Conservation (phyloP, 2,797 vertebrate genomes). For the Sparidentex hasta region DNA sequence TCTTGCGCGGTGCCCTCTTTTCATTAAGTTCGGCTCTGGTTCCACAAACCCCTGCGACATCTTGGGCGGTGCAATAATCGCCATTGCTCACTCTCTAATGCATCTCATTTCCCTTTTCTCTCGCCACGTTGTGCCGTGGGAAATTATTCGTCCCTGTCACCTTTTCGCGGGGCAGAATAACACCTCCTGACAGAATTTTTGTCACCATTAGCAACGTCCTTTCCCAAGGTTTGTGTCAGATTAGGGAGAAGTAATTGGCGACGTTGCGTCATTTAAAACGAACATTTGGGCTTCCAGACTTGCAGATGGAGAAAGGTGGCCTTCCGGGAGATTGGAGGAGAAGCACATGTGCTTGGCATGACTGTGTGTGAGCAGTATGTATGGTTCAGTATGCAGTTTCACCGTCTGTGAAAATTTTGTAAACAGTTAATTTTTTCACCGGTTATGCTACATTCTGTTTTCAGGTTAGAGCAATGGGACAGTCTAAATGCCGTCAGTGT, state of each 20-base stretch:
- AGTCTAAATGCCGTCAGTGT: constrained; percentile 4
- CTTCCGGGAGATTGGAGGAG: constrained; percentile 35
- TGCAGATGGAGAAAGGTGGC: constrained; percentile 46
- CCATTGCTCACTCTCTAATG: constrained; percentile 44
- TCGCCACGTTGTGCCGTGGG: constrained; percentile 13
- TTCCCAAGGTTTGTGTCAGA: constrained; percentile 66
- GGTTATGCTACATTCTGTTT: too few relatives aligned
- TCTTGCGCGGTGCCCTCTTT: constrained; percentile 31
- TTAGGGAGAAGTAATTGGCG: constrained; percentile 60
- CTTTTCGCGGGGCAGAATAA: constrained; percentile 38
- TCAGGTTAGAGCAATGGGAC: not conserved
- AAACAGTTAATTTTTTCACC: too few relatives aligned
- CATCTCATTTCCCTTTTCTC: constrained; percentile 54
- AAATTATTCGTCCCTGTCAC: constrained; percentile 42
- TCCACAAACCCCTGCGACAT: constrained; percentile 28
- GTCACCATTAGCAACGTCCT: constrained; percentile 59
- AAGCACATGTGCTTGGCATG: constrained; percentile 20
- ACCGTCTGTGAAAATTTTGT: not conserved
- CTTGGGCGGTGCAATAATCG: constrained; percentile 35
- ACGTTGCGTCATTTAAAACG: constrained; percentile 50
- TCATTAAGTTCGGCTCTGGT: constrained; percentile 55
- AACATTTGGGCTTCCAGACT: constrained; percentile 39
- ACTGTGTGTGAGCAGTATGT: constrained; percentile 6
- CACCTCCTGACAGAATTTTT: constrained; percentile 46
- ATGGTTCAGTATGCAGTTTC: not conserved